These are phyloP conservation scores for Drepanosiphum platanoidis DNA, from an alignment of 2,888 invertebrate genomes.

Conservation along the genomic window DNA sequence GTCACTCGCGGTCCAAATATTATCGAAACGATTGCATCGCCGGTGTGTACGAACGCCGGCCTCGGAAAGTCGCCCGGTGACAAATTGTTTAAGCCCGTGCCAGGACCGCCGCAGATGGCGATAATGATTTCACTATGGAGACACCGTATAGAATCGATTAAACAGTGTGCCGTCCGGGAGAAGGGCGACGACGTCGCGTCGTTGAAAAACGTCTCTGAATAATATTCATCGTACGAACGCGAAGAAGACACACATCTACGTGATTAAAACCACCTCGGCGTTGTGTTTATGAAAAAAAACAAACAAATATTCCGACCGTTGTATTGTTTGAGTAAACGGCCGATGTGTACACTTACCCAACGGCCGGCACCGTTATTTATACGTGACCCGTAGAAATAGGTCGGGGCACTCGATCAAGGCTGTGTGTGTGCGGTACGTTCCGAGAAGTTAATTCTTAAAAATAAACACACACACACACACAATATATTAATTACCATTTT, in stretches of 20 bases:
- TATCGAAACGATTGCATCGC: no score
- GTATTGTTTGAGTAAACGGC: no score
- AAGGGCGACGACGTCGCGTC: no score
- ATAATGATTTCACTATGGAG: not conserved
- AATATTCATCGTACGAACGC: no score
- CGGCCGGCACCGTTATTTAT: no score
- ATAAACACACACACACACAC: not conserved
- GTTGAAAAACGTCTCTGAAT: not conserved
- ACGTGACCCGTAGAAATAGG: not conserved
- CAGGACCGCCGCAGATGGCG: not conserved
- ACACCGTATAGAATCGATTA: constrained; percentile 4
- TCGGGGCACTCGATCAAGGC: not conserved
- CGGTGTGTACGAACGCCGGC: no score
- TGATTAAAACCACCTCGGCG: no score
- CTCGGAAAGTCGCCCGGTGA: not conserved
- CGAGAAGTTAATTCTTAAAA: not conserved
- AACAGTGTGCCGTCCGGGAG: not conserved
- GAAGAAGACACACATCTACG: no score
- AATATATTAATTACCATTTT: not conserved
- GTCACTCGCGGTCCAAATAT: no score
- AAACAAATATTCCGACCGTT: no score
- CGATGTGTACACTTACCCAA: no score
- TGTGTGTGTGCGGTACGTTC: not conserved
- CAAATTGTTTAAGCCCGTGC: not conserved
- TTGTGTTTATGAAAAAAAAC: no score